phyloP scores from a whole-genome alignment of 2,113 vertebrate genomes.

The Rhynchomys soricoides region DNA sequence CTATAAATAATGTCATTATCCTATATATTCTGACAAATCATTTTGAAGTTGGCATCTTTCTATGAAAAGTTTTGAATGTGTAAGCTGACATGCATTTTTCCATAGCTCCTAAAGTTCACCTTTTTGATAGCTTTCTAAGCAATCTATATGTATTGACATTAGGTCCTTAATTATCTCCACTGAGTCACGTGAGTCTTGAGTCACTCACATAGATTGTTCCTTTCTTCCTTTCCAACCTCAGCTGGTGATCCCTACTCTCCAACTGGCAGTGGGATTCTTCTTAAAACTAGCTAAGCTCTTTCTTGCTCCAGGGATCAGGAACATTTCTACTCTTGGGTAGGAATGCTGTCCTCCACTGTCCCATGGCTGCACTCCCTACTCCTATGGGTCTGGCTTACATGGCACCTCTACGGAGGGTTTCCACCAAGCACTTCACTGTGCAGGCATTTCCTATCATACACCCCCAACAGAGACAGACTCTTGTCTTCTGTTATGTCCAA shows the following conservation, averaged over 20 bases:
- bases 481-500: neutral
- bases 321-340: neutral
- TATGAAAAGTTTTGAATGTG: neutral
- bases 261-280: neutral
- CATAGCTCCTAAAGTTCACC: neutral
- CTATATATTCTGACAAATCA: neutral
- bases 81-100: neutral
- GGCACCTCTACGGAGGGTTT: neutral
- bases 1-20: neutral
- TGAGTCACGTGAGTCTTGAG: neutral
- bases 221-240: neutral
- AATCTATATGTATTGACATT: neutral
- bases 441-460: neutral
- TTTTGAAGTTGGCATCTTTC: neutral
- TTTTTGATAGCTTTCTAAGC: neutral
- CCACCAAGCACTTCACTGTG: fast-evolving
- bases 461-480: neutral
- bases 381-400: neutral
- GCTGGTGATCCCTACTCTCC: neutral
- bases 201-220: neutral
- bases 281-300: neutral
- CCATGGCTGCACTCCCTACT: neutral
- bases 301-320: neutral
- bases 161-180: neutral
- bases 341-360: neutral